phyloP scores from a whole-genome alignment of 2,113 vertebrate species.

The Malurus elegans region DNA sequence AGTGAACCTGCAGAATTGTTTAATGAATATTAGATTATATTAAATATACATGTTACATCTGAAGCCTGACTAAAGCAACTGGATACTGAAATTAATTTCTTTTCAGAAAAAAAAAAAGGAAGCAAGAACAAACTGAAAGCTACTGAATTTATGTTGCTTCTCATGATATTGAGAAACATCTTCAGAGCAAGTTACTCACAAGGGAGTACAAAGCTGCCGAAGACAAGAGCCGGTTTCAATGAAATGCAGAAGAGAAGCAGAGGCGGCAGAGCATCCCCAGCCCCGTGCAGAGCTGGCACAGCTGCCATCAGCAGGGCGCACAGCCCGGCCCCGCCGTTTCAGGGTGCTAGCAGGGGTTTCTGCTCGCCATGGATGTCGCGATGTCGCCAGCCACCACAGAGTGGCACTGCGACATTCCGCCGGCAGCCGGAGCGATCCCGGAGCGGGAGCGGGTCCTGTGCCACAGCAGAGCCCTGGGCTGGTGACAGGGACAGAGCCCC shows the following conservation, averaged over 20 bases:
- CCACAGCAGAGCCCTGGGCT: too few relatives aligned
- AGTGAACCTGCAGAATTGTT: background rate
- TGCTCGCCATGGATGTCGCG: background rate
- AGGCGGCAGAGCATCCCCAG: background rate
- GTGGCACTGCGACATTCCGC: slow-evolving; percentile 71
- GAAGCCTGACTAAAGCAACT: background rate
- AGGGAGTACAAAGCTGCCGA: background rate
- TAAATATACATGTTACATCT: background rate
- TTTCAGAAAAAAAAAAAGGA: background rate
- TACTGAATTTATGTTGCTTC: background rate
- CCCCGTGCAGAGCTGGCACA: background rate
- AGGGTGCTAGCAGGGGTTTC: background rate
- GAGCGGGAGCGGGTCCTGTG: too few relatives aligned
- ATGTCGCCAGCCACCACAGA: slow-evolving; percentile 63
- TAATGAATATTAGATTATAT: background rate
- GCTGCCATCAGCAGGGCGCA: background rate
- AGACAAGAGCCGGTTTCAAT: background rate
- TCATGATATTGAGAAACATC: background rate
- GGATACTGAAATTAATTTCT: background rate
- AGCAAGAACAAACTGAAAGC: background rate
- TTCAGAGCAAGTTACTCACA: background rate
- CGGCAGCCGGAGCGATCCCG: too few relatives aligned
- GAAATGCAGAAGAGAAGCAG: background rate
- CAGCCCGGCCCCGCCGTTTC: background rate
- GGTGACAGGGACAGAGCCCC: too few relatives aligned